These are phyloP conservation scores for Epinephelus cyanopodus DNA, from an alignment of 2,113 vertebrate genomes.

Conservation along the genomic window DNA sequence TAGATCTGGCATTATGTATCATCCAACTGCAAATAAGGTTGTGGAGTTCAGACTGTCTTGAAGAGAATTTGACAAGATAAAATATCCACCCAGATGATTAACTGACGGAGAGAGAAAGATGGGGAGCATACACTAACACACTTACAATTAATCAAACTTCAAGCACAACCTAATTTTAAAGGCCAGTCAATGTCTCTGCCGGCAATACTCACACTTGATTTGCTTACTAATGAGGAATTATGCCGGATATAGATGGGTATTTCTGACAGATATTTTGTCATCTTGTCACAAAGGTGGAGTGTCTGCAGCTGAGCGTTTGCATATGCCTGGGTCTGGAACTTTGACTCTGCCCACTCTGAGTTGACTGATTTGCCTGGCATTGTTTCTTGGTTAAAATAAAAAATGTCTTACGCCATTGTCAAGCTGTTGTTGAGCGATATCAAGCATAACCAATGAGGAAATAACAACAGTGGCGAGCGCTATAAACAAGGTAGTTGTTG, in stretches of 20 bases:
- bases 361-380: too few relatives aligned
- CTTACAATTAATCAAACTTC: conserved; percentile 18
- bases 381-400: too few relatives aligned
- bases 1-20: conserved; percentile 4
- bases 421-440: too few relatives aligned
- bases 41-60: conserved; percentile 28
- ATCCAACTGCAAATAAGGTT: conserved; percentile 36
- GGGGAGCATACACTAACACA: not conserved
- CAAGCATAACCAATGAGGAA: too few relatives aligned
- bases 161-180: conserved; percentile 18
- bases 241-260: conserved; percentile 18
- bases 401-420: too few relatives aligned
- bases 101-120: conserved; percentile 24
- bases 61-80: conserved; percentile 41
- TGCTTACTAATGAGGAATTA: conserved; percentile 40
- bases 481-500: too few relatives aligned
- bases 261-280: conserved; percentile 9
- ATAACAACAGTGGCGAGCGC: too few relatives aligned
- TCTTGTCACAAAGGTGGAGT: not conserved
- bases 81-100: conserved; percentile 34
- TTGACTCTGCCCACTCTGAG: too few relatives aligned
- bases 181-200: conserved; percentile 35
- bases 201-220: conserved; percentile 29
- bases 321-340: not conserved
- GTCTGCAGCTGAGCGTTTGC: conserved; percentile 18